phyloP scores from a whole-genome alignment of 2,888 invertebrate genomes.

The Cephalotes varians region DNA sequence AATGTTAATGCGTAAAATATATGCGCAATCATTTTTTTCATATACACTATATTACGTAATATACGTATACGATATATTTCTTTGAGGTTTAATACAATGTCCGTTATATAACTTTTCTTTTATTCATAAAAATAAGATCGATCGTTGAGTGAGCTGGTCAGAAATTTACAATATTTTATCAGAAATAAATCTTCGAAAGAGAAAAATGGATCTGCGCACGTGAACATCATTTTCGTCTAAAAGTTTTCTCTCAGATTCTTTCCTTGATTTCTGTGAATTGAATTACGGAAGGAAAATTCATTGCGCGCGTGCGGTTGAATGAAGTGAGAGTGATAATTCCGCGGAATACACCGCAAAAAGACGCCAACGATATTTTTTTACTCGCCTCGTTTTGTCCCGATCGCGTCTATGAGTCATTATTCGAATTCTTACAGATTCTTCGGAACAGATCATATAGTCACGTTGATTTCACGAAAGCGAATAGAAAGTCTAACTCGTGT shows the following conservation, averaged over 20 bases:
- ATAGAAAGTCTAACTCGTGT: background rate
- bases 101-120: too few relatives aligned
- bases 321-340: background rate
- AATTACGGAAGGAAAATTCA: conserved; percentile 18
- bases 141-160: background rate
- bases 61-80: conserved; percentile 7
- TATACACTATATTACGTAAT: conserved; percentile 12
- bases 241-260: background rate
- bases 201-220: too few relatives aligned
- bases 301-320: background rate
- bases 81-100: background rate
- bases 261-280: conserved; percentile 22
- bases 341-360: conserved; percentile 4
- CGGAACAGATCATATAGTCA: background rate
- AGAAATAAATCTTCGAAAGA: conserved; percentile 4
- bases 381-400: background rate
- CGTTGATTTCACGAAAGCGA: conserved; percentile 4
- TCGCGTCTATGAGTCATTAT: background rate
- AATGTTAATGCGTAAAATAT: background rate
- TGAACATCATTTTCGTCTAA: background rate
- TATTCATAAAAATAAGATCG: background rate
- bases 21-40: background rate
- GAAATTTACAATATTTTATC: background rate
- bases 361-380: background rate
- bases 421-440: background rate